phyloP scores from a whole-genome alignment of 2,888 invertebrate genomes.

The Drosophila maculinotata region DNA sequence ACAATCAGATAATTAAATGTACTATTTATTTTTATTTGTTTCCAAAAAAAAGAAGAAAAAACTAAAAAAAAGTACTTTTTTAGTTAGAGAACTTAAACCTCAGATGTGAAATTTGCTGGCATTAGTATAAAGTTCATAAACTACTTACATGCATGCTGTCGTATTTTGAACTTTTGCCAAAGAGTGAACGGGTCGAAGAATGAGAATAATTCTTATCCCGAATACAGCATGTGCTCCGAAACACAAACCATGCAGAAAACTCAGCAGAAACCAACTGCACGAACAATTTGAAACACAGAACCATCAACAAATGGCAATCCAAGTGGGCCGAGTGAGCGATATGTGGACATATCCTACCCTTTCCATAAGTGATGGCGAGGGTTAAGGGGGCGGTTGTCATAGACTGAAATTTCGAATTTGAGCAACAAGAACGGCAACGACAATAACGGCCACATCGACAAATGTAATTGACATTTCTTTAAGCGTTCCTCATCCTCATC shows the following conservation, averaged over 20 bases:
- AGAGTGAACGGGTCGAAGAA: constrained; percentile 4
- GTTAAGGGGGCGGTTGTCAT: constrained; percentile 14
- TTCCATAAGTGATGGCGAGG: neutral
- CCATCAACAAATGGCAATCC: constrained; percentile 46
- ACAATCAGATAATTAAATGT: neutral
- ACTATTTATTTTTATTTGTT: neutral
- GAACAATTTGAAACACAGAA: constrained; percentile 29
- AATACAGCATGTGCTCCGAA: constrained; percentile 49
- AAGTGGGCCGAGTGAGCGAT: constrained; percentile 14
- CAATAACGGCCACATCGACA: constrained; percentile 66
- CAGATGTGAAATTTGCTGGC: constrained; percentile 20
- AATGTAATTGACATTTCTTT: constrained; percentile 80
- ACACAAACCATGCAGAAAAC: neutral
- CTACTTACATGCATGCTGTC: constrained; percentile 39
- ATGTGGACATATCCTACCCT: constrained; percentile 32
- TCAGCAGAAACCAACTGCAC: constrained; percentile 5
- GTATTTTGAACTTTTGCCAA: constrained; percentile 50
- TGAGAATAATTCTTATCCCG: constrained; percentile 23
- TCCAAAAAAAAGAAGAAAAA: neutral
- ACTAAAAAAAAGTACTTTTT: constrained; percentile 2
- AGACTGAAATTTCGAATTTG: constrained; percentile 67
- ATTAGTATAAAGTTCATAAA: constrained; percentile 47
- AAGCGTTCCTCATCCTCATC: constrained; percentile 29
- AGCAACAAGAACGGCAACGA: constrained; percentile 36
- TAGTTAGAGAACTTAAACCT: constrained; percentile 40